A percentile compares a stretch with the other conserved stretches of the same genome.
phyloP scores from a whole-genome alignment of 2,797 vertebrate genomes.

The Yasuhikotakia modesta region DNA sequence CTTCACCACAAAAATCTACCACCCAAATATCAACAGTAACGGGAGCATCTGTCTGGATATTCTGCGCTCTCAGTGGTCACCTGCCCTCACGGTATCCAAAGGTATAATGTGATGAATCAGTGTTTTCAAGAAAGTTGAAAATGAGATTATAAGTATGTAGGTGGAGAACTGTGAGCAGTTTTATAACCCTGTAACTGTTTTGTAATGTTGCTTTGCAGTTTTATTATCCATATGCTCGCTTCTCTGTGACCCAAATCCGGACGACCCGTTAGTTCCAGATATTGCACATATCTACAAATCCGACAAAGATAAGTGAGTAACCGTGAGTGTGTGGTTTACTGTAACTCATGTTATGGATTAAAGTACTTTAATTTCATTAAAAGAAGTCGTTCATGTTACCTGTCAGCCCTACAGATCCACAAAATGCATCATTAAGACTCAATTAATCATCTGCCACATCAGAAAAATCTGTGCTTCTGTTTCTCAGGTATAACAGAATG shows the following conservation, averaged over 20 bases:
- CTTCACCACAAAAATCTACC: constrained; percentile 87
- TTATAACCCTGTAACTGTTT: background rate
- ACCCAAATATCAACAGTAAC: constrained; percentile 88
- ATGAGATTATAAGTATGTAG: too few relatives aligned
- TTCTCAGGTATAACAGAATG: constrained; percentile 96
- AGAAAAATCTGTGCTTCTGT: too few relatives aligned
- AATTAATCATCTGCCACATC: too few relatives aligned
- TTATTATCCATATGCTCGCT: constrained; percentile 81
- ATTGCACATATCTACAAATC: constrained; percentile 78
- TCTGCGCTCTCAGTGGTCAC: constrained; percentile 85
- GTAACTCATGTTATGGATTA: too few relatives aligned
- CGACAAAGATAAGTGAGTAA: constrained; percentile 76
- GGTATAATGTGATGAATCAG: too few relatives aligned
- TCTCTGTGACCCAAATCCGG: constrained; percentile 80
- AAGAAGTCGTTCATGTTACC: too few relatives aligned
- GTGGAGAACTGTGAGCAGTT: too few relatives aligned
- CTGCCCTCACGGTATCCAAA: constrained; percentile 86
- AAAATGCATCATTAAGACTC: too few relatives aligned
- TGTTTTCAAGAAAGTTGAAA: too few relatives aligned
- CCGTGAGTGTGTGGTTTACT: too few relatives aligned
- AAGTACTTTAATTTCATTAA: too few relatives aligned
- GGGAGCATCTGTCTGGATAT: constrained; percentile 88
- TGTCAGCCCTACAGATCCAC: too few relatives aligned
- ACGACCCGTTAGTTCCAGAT: constrained; percentile 78
- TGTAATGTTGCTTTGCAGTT: constrained; percentile 63